Conservation (phyloP, 2,888 invertebrate genomes). For the Ctenicera cuprea region DNA sequence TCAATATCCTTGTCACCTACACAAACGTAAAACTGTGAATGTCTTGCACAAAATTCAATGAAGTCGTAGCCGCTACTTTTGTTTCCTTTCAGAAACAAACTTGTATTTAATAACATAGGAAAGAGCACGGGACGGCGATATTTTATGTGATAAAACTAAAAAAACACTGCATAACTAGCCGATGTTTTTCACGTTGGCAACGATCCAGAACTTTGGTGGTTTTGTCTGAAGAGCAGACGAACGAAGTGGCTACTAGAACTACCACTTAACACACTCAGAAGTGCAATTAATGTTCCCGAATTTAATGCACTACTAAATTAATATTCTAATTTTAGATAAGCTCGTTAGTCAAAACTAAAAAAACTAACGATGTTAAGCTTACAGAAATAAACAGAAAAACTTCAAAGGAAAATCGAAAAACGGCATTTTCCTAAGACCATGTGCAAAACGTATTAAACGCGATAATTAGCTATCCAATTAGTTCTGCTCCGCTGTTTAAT, state of each 20-base stretch:
- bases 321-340: not conserved
- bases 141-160: conserved; percentile 27
- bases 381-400: too few relatives aligned
- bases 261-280: conserved; percentile 17
- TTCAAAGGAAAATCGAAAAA: conserved; percentile 7
- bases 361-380: not conserved
- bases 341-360: not conserved
- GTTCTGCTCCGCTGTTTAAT: conserved; percentile 35
- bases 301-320: not conserved
- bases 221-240: conserved; percentile 27
- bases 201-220: conserved; percentile 32
- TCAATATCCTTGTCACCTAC: conserved; percentile 13
- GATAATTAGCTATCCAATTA: conserved; percentile 53
- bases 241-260: conserved; percentile 29
- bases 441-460: conserved; percentile 43
- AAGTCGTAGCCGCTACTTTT: too few relatives aligned
- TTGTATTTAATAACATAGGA: conserved; percentile 17
- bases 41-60: conserved; percentile 19
- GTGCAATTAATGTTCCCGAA: conserved; percentile 5
- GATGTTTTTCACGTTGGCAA: conserved; percentile 36
- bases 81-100: not conserved
- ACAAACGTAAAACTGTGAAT: conserved; percentile 1
- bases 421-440: conserved; percentile 31
- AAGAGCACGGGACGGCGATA: conserved; percentile 8
- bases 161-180: conserved; percentile 44